phyloP scores from a whole-genome alignment of 2,113 vertebrate species.

The Serinus canaria region DNA sequence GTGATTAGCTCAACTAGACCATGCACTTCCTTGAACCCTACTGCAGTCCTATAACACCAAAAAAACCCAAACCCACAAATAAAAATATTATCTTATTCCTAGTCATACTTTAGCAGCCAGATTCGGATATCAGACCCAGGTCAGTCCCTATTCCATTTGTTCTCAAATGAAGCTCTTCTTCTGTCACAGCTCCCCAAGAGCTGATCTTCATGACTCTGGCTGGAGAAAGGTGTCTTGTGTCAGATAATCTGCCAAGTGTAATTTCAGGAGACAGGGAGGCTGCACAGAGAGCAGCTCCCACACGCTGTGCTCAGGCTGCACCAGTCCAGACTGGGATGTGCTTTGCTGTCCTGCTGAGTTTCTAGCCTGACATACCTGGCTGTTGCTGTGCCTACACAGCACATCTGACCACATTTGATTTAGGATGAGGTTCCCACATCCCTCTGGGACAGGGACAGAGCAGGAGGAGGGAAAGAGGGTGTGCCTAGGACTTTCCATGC shows the following conservation, averaged over 20 bases:
- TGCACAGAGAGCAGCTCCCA: not conserved
- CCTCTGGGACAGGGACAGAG: not conserved
- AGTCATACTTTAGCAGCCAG: not conserved
- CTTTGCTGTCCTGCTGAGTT: not conserved
- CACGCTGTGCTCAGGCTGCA: rapidly evolving
- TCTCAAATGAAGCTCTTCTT: not conserved
- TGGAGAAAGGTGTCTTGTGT: not conserved
- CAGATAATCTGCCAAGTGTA: not conserved
- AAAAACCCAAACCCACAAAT: rapidly evolving
- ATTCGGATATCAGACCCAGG: not conserved
- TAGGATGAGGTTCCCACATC: not conserved
- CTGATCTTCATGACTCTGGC: rapidly evolving
- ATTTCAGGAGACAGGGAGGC: not conserved
- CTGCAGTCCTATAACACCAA: not conserved
- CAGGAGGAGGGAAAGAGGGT: not conserved
- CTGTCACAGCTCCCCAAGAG: not conserved
- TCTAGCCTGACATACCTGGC: not conserved
- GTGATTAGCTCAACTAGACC: not conserved
- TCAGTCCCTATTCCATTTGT: not conserved
- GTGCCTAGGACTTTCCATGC: not conserved
- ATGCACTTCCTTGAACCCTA: not conserved
- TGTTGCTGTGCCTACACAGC: not conserved
- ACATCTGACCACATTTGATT: not conserved
- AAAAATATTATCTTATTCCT: not conserved
- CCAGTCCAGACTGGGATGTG: too few relatives aligned